Evolutionary conservation across 2,113 vertebrate genomes (phyloP).

Genomic region (Ochotona curzoniae): DNA sequence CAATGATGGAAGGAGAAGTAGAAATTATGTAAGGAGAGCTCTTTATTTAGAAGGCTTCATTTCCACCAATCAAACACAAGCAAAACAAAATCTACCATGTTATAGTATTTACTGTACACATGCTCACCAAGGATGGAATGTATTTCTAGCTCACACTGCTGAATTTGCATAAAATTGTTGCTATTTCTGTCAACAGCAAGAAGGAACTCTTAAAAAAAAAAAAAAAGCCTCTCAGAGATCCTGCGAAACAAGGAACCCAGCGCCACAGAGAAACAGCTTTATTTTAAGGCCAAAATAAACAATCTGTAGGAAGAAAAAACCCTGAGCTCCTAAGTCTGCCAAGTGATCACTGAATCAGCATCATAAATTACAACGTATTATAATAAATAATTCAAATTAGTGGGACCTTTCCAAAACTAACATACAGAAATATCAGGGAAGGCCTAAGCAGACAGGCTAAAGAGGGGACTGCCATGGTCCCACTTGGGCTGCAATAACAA

Average conservation of each 20-base stretch:
- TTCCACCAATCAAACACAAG: conserved; percentile 27
- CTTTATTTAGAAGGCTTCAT: not conserved
- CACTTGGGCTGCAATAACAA: not conserved
- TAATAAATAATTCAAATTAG: not conserved
- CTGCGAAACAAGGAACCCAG: conserved; percentile 7
- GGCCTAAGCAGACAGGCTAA: not conserved
- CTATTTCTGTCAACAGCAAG: not conserved
- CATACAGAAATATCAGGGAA: not conserved
- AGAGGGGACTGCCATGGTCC: not conserved
- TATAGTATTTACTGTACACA: not conserved
- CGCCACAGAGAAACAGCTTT: not conserved
- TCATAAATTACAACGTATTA: not conserved
- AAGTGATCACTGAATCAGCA: not conserved
- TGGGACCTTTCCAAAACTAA: conserved; percentile 4
- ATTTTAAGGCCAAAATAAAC: not conserved
- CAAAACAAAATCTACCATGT: not conserved
- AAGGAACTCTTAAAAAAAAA: not conserved
- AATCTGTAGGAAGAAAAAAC: not conserved
- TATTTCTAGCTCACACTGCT: not conserved
- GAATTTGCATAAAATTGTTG: not conserved
- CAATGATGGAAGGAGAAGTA: not conserved
- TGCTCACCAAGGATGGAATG: not conserved
- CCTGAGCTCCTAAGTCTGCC: not conserved
- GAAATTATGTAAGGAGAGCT: not conserved
- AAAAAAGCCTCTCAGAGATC: not conserved